phyloP scores from a whole-genome alignment of 2,888 invertebrate genomes.

The Leptinotarsa rubiginosa region DNA sequence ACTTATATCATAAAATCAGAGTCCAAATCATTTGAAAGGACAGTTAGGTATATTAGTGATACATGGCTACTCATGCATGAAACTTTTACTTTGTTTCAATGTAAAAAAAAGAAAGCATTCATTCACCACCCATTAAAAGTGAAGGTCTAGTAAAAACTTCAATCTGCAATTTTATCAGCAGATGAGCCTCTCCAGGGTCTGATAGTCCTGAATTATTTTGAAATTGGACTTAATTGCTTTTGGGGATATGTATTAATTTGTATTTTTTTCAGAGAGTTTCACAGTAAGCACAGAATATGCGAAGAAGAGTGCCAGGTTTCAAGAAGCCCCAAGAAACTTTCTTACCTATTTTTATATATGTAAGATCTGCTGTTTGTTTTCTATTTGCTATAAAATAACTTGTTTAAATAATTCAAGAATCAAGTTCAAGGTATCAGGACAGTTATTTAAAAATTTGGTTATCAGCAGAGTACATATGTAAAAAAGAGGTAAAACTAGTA shows the following conservation, averaged over 20 bases:
- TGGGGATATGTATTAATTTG: background rate
- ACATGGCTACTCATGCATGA: too few relatives aligned
- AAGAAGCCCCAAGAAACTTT: background rate
- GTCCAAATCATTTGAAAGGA: too few relatives aligned
- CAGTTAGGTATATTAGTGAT: too few relatives aligned
- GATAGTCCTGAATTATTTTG: too few relatives aligned
- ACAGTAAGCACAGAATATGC: conserved; percentile 6
- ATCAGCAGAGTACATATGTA: conserved; percentile 22
- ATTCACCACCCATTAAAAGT: too few relatives aligned
- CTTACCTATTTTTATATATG: conserved; percentile 10
- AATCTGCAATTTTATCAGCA: too few relatives aligned
- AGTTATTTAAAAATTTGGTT: conserved; percentile 22
- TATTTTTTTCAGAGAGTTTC: conserved; percentile 21
- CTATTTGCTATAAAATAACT: conserved; percentile 15
- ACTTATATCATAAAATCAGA: too few relatives aligned
- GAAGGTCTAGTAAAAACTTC: too few relatives aligned
- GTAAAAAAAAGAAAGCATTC: too few relatives aligned
- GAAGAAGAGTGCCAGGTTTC: conserved; percentile 12
- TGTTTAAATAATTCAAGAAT: conserved; percentile 19
- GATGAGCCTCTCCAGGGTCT: too few relatives aligned
- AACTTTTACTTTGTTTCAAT: too few relatives aligned
- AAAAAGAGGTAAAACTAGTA: conserved; percentile 9
- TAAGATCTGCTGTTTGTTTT: conserved; percentile 18
- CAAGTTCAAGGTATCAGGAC: conserved; percentile 18
- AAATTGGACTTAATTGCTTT: background rate